Percentiles rank a stretch among this genome's conserved stretches.
These are phyloP conservation scores for Drosophila quadrilineata DNA, from an alignment of 1,140 invertebrate species.

Conservation along the genomic window DNA sequence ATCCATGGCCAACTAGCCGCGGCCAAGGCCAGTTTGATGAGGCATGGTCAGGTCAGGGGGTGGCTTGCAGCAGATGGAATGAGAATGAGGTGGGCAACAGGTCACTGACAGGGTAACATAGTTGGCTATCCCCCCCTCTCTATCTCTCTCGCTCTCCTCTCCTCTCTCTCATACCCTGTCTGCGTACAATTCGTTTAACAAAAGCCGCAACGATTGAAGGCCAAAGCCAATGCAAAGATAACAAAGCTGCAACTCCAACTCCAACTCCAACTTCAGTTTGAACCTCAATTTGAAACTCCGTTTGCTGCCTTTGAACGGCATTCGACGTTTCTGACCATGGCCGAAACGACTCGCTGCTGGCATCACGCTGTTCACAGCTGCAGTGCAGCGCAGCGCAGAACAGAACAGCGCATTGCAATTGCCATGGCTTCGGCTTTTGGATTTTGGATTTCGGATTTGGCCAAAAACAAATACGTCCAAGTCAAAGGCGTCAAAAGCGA, in stretches of 20 bases:
- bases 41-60: neutral
- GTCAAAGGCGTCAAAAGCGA: conserved; percentile 5
- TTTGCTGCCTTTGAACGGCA: no score
- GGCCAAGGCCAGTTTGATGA: neutral
- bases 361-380: conserved; percentile 68
- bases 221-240: conserved; percentile 33
- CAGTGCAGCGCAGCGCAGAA: conserved; percentile 3
- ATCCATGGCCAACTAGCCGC: neutral
- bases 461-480: conserved; percentile 4
- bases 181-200: conserved; percentile 28
- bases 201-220: conserved; percentile 37
- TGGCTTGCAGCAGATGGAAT: neutral
- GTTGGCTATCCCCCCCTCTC: conserved; percentile 4
- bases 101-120: no score
- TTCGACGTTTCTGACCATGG: conserved; percentile 25
- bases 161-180: no score
- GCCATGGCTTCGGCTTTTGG: no score
- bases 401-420: conserved; percentile 4
- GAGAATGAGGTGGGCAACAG: neutral
- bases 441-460: no score
- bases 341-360: conserved; percentile 45
- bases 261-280: neutral
- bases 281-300: no score
- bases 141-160: no score
- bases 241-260: neutral